These are phyloP conservation scores for Cephalopterus ornatus DNA, from an alignment of 2,113 vertebrate genomes.

Conservation along the genomic window DNA sequence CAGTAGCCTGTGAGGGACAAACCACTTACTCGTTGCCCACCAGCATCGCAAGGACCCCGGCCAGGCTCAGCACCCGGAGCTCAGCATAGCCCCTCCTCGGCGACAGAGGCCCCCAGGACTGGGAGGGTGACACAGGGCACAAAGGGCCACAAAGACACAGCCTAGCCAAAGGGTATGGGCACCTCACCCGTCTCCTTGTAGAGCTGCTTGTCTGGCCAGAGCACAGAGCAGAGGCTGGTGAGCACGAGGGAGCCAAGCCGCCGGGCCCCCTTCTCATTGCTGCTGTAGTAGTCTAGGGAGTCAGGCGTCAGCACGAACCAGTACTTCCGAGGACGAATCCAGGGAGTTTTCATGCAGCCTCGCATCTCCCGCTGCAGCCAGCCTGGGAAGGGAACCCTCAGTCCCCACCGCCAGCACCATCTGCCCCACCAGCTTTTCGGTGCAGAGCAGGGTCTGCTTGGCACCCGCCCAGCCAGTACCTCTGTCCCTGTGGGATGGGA, in stretches of 20 bases:
- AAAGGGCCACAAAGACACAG: fast-evolving
- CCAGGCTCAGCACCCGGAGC: not conserved
- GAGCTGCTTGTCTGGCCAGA: constrained; percentile 92
- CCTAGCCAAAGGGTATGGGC: fast-evolving
- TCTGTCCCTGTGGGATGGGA: not conserved
- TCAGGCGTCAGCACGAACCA: constrained; percentile 94
- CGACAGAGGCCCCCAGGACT: fast-evolving
- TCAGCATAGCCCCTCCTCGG: not conserved
- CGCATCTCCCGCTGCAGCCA: constrained; percentile 91
- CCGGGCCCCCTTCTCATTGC: constrained; percentile 83
- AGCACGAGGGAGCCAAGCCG: constrained; percentile 89
- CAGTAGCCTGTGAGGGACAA: constrained; percentile 81
- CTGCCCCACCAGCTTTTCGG: fast-evolving
- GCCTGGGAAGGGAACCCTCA: constrained; percentile 68
- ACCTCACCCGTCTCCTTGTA: constrained; percentile 90
- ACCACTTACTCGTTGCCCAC: not conserved
- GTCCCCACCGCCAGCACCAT: fast-evolving
- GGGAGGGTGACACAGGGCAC: not conserved
- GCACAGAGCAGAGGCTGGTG: constrained; percentile 92
- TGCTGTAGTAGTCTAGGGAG: constrained; percentile 92
- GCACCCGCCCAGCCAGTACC: not conserved
- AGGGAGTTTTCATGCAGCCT: constrained; percentile 75
- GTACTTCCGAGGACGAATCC: constrained; percentile 89
- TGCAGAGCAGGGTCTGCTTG: not conserved
- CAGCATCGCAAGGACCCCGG: too few species aligned